Conservation (phyloP, 2,888 invertebrate genomes). For the Dasysyrphus albostriatus region DNA sequence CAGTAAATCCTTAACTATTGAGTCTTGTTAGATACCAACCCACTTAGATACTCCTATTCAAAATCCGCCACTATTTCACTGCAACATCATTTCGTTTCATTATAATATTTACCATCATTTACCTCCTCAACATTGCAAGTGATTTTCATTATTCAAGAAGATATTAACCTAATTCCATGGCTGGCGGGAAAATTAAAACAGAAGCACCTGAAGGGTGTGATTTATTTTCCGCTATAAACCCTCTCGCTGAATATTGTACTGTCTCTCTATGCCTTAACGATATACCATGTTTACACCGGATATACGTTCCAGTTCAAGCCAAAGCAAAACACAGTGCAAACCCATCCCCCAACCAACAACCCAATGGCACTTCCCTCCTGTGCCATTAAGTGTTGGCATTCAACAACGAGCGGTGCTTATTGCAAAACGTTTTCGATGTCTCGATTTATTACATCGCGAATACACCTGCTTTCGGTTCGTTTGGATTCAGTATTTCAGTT, state of each 20-base stretch:
- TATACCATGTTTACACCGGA: slow-evolving; percentile 67
- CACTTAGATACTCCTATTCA: not conserved
- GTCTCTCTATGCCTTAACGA: slow-evolving; percentile 16
- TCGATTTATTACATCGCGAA: slow-evolving; percentile 72
- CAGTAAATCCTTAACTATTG: no score
- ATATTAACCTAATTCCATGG: slow-evolving; percentile 70
- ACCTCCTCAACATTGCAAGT: not conserved
- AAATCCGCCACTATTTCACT: not conserved
- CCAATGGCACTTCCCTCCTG: not conserved
- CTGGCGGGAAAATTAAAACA: slow-evolving; percentile 67
- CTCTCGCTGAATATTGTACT: slow-evolving; percentile 22
- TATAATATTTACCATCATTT: not conserved
- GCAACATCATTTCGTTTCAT: not conserved
- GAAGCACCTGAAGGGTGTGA: slow-evolving; percentile 69
- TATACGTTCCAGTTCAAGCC: slow-evolving; percentile 57
- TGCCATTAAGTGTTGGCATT: slow-evolving; percentile 30
- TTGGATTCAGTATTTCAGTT: not conserved
- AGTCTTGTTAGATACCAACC: not conserved
- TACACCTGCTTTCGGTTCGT: slow-evolving; percentile 61
- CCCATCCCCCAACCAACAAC: no score
- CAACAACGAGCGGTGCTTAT: slow-evolving; percentile 48
- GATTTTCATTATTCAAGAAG: slow-evolving; percentile 65
- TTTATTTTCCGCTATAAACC: slow-evolving; percentile 49
- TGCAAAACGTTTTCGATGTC: slow-evolving; percentile 60
- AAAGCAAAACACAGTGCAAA: slow-evolving; percentile 24